These are phyloP conservation scores for Cyphomyrus plagiostoma DNA, from an alignment of 2,113 vertebrate species.

Conservation along the genomic window DNA sequence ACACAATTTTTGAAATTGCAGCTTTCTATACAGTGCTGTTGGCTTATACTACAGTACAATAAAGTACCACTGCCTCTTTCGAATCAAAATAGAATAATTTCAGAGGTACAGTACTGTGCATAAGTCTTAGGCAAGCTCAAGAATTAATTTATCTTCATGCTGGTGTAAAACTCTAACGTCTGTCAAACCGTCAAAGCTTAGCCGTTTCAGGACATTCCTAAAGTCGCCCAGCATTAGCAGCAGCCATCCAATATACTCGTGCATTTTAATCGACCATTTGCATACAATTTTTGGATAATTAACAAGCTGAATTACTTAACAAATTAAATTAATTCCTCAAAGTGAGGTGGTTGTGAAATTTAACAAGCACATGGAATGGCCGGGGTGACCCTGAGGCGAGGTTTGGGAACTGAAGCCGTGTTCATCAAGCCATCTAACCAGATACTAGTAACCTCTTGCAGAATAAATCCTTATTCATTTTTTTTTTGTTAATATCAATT, in stretches of 20 bases:
- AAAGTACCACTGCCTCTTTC: background rate
- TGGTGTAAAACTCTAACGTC: background rate
- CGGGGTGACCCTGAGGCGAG: background rate
- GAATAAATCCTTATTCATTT: background rate
- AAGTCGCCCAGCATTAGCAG: background rate
- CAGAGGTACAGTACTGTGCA: background rate
- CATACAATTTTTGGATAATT: background rate
- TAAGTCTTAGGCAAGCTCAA: background rate
- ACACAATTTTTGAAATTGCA: background rate
- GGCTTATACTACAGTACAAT: background rate
- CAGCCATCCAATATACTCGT: background rate
- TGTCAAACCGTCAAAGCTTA: background rate
- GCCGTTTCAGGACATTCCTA: background rate
- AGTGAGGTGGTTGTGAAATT: background rate
- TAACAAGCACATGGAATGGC: background rate
- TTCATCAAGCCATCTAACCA: background rate
- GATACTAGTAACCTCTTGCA: background rate
- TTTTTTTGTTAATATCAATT: background rate
- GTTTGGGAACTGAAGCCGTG: background rate
- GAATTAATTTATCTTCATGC: background rate
- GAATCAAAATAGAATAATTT: background rate
- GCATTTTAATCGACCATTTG: background rate
- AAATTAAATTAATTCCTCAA: background rate
- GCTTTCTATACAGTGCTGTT: background rate
- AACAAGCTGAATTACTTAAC: background rate